These are phyloP conservation scores for Eumacrocentrus americanus DNA, from an alignment of 2,888 invertebrate genomes.

Conservation along the genomic window DNA sequence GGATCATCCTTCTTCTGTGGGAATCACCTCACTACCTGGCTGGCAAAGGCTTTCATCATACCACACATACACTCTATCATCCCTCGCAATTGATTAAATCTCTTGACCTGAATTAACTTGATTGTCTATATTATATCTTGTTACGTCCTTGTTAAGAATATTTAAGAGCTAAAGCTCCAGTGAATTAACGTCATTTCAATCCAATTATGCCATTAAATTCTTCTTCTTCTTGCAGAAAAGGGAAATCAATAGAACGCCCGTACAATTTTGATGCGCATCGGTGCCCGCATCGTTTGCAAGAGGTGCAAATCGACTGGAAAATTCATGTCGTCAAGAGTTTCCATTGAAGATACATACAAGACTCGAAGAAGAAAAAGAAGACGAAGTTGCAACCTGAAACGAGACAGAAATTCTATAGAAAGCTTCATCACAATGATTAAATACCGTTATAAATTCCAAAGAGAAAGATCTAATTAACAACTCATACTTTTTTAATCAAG, in stretches of 20 bases:
- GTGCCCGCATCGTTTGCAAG: conserved; percentile 8
- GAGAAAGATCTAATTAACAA: too few relatives aligned
- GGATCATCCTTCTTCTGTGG: conserved; percentile 11
- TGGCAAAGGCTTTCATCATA: not conserved
- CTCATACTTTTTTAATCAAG: too few relatives aligned
- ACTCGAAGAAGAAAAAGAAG: too few relatives aligned
- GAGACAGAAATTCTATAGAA: too few relatives aligned
- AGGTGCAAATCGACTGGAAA: conserved; percentile 18
- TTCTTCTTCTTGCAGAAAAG: not conserved
- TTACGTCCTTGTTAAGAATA: not conserved
- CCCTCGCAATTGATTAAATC: not conserved
- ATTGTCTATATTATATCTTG: not conserved
- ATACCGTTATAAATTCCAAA: too few relatives aligned
- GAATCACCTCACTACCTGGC: not conserved
- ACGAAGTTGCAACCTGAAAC: too few relatives aligned
- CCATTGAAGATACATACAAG: conserved; percentile 14
- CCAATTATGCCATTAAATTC: not conserved
- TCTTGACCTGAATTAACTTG: not conserved
- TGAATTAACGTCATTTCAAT: not conserved
- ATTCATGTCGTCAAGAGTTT: conserved; percentile 22
- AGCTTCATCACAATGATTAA: too few relatives aligned
- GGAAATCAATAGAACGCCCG: conserved; percentile 1
- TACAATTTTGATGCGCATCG: conserved; percentile 15
- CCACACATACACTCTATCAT: not conserved
- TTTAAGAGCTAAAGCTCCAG: not conserved